phyloP scores from a whole-genome alignment of 2,888 invertebrate species.

The Colostygia pectinataria region DNA sequence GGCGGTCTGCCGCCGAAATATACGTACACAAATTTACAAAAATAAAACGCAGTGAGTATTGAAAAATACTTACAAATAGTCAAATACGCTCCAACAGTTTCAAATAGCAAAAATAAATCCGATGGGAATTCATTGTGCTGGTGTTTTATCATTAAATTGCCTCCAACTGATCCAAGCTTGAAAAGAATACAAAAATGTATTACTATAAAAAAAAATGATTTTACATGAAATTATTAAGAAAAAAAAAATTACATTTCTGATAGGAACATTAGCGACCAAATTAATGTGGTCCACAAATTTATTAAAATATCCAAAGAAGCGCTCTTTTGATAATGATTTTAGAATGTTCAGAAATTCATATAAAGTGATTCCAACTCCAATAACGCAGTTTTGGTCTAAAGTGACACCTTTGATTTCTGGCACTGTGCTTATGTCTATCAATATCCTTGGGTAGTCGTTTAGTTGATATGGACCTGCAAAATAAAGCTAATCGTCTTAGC shows the following conservation, averaged over 20 bases:
- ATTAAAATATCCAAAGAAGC: conserved; percentile 84
- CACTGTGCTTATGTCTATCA: conserved; percentile 65
- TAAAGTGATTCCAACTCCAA: conserved; percentile 65
- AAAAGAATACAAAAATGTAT: conserved; percentile 22
- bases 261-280: conserved; percentile 87
- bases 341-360: conserved; percentile 70
- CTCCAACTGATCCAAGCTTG: conserved; percentile 87
- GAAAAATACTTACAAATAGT: conserved; percentile 52
- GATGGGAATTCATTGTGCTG: conserved; percentile 86
- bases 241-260: conserved; percentile 84
- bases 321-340: conserved; percentile 47
- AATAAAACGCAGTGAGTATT: too few species aligned
- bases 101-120: conserved; percentile 84
- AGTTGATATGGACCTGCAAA: conserved; percentile 67
- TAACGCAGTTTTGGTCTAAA: conserved; percentile 61
- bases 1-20: too few species aligned
- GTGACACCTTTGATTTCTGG: conserved; percentile 55
- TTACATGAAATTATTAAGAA: neutral
- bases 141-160: conserved; percentile 88
- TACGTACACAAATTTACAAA: too few species aligned
- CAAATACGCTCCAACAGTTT: conserved; percentile 55
- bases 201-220: too few species aligned
- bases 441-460: conserved; percentile 52
- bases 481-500: too few species aligned
- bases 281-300: conserved; percentile 85